These are phyloP conservation scores for Volucella zonaria DNA, from an alignment of 2,888 invertebrate species.

Conservation along the genomic window DNA sequence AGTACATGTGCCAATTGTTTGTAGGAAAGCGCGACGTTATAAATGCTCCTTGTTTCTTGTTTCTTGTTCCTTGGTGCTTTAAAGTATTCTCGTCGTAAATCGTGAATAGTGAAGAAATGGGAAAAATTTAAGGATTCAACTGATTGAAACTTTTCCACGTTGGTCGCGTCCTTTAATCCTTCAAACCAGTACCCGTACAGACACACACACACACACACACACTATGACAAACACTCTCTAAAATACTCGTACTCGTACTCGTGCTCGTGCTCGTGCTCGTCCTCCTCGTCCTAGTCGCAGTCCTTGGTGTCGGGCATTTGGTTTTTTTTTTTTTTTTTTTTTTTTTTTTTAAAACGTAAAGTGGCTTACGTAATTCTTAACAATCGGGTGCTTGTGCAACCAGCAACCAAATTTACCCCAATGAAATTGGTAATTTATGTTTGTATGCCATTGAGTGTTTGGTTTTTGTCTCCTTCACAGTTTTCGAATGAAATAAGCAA, in stretches of 20 bases:
- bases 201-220: too few relatives aligned
- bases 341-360: constrained; percentile 24
- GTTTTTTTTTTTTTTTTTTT: too few relatives aligned
- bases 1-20: not conserved
- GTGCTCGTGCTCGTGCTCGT: not conserved
- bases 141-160: constrained; percentile 18
- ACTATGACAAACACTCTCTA: too few relatives aligned
- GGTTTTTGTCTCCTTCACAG: not conserved
- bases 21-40: constrained; percentile 3
- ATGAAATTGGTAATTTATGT: constrained; percentile 30
- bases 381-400: constrained; percentile 13
- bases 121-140: not conserved
- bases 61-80: too few relatives aligned
- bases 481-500: constrained; percentile 10
- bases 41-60: not conserved
- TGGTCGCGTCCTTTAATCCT: not conserved
- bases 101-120: constrained; percentile 2
- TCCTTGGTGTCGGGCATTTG: too few relatives aligned
- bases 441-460: constrained; percentile 7
- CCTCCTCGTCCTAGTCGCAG: not conserved
- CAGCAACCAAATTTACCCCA: constrained; percentile 17
- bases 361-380: constrained; percentile 26
- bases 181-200: not conserved
- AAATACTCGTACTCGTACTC: not conserved
- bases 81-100: not conserved